Evolutionary conservation across 2,888 invertebrate species (phyloP).

Genomic region (Drosophila kokeensis): DNA sequence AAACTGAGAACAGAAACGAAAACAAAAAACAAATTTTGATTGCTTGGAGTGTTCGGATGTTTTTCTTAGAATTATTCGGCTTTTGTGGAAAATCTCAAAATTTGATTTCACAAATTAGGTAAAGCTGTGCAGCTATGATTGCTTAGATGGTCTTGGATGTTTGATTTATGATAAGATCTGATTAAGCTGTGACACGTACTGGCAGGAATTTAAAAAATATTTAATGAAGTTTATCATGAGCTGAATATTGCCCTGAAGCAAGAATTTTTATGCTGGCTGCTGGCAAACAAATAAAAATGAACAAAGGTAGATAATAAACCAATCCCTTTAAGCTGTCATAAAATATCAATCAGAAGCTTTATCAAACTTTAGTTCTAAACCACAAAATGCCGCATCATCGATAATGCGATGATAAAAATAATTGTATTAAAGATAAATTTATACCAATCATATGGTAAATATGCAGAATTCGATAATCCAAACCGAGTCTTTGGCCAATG

Average conservation of each 20-base stretch:
- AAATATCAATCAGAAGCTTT: slow-evolving; percentile 1
- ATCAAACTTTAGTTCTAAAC: background rate
- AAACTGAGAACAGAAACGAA: background rate
- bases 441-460: background rate
- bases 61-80: slow-evolving; percentile 6
- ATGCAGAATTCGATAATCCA: background rate
- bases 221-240: background rate
- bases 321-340: background rate
- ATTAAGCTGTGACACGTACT: background rate
- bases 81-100: slow-evolving; percentile 4
- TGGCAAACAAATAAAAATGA: background rate
- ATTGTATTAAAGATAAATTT: slow-evolving; percentile 32
- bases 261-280: background rate
- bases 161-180: background rate
- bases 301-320: background rate
- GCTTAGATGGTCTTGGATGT: background rate
- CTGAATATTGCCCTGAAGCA: background rate
- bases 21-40: background rate
- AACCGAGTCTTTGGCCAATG: slow-evolving; percentile 7
- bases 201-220: background rate
- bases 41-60: background rate
- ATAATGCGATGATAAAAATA: slow-evolving; percentile 45
- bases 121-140: background rate
- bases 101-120: slow-evolving; percentile 6
- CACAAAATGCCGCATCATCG: slow-evolving; percentile 2